phyloP scores from a whole-genome alignment of 2,113 vertebrate species.

The Spermophilus dauricus region DNA sequence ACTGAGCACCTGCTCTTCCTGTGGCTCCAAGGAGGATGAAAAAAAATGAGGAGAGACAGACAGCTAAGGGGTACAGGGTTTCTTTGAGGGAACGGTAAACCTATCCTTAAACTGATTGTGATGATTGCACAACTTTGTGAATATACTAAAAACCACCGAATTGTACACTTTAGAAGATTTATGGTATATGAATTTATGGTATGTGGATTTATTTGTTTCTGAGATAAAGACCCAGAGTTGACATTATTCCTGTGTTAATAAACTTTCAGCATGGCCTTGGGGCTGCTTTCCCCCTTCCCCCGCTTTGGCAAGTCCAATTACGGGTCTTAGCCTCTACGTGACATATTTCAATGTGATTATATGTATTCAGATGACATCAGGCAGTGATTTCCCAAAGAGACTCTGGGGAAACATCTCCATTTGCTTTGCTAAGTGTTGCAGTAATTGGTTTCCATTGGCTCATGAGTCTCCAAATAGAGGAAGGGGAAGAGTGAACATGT shows the following conservation, averaged over 20 bases:
- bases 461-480: not conserved
- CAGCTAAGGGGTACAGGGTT: no score
- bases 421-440: not conserved
- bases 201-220: no score
- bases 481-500: not conserved
- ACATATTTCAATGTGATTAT: not conserved
- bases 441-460: conserved; percentile 22
- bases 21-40: not conserved
- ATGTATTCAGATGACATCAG: not conserved
- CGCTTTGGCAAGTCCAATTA: not conserved
- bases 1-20: not conserved
- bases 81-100: no score
- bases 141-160: no score
- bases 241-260: not conserved
- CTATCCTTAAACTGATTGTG: no score
- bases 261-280: not conserved
- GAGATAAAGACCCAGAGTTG: not conserved
- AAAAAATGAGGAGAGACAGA: not conserved
- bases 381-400: not conserved
- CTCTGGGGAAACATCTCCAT: conserved; percentile 6
- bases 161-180: no score
- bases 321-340: not conserved
- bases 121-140: no score
- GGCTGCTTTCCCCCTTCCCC: not conserved
- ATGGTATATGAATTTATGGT: no score